Conservation (phyloP, 2,888 invertebrate genomes). For the Apotomis capreana region DNA sequence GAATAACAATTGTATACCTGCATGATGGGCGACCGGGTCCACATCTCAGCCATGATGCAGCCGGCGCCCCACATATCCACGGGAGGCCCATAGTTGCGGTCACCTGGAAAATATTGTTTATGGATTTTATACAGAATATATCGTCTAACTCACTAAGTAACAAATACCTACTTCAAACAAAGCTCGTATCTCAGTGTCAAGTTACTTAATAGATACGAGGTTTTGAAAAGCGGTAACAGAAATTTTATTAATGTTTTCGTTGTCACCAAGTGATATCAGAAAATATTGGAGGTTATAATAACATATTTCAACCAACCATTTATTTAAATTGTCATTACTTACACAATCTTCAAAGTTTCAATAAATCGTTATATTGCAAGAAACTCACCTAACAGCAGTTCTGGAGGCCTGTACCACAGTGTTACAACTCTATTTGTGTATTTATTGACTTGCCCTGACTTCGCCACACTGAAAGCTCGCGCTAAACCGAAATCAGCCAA, state of each 20-base stretch:
- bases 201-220: too few relatives aligned
- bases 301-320: too few relatives aligned
- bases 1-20: constrained; percentile 71
- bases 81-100: constrained; percentile 97
- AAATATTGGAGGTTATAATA: too few relatives aligned
- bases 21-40: constrained; percentile 97
- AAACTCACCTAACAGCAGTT: constrained; percentile 74
- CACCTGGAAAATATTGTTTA: constrained; percentile 78
- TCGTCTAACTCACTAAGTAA: neutral
- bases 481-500: constrained; percentile 99
- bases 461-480: constrained; percentile 94
- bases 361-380: neutral
- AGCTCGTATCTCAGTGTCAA: too few relatives aligned
- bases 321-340: too few relatives aligned
- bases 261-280: too few relatives aligned
- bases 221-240: too few relatives aligned
- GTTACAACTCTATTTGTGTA: constrained; percentile 99
- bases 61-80: constrained; percentile 99
- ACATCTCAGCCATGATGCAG: constrained; percentile 99
- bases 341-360: neutral
- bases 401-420: constrained; percentile 93
- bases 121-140: neutral
- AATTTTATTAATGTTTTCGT: too few relatives aligned
- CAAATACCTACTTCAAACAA: too few relatives aligned
- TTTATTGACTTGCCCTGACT: constrained; percentile 90